Evolutionary conservation across 2,888 invertebrate species (phyloP).

Genomic region (Lasioglossum oenotherae): DNA sequence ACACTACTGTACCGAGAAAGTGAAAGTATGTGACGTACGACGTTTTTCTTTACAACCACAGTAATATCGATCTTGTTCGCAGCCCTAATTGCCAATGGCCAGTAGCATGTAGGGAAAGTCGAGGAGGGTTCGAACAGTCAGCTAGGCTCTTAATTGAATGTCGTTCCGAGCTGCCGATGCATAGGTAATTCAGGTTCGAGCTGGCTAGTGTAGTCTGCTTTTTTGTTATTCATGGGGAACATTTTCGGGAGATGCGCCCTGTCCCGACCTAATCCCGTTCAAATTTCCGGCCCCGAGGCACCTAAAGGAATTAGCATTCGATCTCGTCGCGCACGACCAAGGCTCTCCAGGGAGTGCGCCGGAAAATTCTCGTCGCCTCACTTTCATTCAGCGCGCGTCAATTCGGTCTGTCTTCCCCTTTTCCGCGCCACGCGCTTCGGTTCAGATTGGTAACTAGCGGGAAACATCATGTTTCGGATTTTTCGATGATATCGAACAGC

Average conservation of each 20-base stretch:
- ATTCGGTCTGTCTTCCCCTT: constrained; percentile 25
- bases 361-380: constrained; percentile 63
- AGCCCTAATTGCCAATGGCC: not conserved
- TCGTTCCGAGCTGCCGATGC: constrained; percentile 58
- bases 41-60: not conserved
- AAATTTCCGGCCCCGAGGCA: constrained; percentile 77
- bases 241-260: constrained; percentile 65
- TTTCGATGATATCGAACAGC: not conserved
- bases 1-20: not conserved
- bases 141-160: constrained; percentile 62
- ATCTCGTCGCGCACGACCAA: constrained; percentile 70
- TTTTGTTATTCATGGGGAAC: constrained; percentile 74
- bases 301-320: constrained; percentile 80
- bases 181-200: constrained; percentile 62
- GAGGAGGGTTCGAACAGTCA: constrained; percentile 8
- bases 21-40: not conserved
- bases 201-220: constrained; percentile 58
- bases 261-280: constrained; percentile 74
- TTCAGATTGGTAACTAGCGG: not conserved
- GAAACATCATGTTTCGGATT: not conserved
- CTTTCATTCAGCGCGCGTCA: constrained; percentile 27
- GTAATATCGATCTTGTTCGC: not conserved
- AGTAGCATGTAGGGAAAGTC: not conserved
- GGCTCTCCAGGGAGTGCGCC: constrained; percentile 62
- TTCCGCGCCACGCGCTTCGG: not conserved